Evolutionary conservation across 2,888 invertebrate species (phyloP).

Genomic region (Steinernema hermaphroditum): DNA sequence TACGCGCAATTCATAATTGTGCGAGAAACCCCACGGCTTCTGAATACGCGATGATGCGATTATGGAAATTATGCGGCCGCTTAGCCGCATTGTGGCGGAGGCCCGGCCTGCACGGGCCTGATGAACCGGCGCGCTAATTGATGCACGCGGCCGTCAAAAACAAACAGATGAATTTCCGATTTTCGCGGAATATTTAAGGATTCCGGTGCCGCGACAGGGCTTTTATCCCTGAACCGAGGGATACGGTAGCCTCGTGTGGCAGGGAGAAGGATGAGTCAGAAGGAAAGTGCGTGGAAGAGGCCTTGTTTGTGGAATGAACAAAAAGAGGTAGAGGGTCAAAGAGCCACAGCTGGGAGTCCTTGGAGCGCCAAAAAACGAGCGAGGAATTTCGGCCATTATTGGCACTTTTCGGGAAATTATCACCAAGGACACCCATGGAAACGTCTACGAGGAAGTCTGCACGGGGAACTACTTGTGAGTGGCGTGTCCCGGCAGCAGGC

Average conservation of each 20-base stretch:
- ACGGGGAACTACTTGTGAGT: no score
- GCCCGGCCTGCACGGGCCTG: not conserved
- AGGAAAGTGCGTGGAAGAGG: slow-evolving; percentile 8
- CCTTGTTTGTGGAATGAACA: not conserved
- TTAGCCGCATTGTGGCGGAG: slow-evolving; percentile 17
- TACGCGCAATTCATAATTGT: slow-evolving; percentile 29
- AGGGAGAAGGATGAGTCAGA: not conserved
- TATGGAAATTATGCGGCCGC: slow-evolving; percentile 27
- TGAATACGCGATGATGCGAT: slow-evolving; percentile 30
- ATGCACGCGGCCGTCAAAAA: slow-evolving; percentile 27
- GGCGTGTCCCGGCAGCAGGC: no score
- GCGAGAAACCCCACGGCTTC: slow-evolving; percentile 31
- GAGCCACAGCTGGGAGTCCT: no score
- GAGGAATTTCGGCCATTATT: no score
- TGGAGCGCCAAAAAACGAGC: no score
- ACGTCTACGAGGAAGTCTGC: no score
- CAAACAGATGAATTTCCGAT: slow-evolving; percentile 29
- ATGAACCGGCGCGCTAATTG: slow-evolving; percentile 23
- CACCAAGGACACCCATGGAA: no score
- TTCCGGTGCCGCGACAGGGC: not conserved
- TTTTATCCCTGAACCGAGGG: not conserved
- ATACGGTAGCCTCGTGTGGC: not conserved
- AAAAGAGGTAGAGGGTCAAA: not conserved
- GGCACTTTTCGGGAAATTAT: no score
- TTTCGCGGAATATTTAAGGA: slow-evolving; percentile 12